Conservation (phyloP, 2,888 invertebrate species). For the Allygus modestus region DNA sequence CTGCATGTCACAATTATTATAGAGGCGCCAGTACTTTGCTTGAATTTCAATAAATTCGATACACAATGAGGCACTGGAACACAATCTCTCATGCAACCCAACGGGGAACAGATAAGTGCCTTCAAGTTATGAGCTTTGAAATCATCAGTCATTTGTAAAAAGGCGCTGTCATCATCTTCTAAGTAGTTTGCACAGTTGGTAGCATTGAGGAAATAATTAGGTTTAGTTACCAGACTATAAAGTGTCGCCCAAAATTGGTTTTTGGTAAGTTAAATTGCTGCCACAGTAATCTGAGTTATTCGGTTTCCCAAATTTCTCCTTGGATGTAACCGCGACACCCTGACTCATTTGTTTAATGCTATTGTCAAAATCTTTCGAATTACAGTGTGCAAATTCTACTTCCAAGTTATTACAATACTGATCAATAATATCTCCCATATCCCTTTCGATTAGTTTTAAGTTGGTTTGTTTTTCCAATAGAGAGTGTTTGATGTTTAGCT, state of each 20-base stretch:
- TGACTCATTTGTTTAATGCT: not conserved
- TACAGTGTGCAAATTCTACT: not conserved
- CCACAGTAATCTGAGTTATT: not conserved
- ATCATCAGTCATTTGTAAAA: not conserved
- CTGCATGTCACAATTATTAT: not conserved
- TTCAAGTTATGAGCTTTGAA: not conserved
- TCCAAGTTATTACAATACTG: not conserved
- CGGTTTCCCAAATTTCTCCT: not conserved
- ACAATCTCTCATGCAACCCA: not conserved
- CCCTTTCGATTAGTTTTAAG: not conserved
- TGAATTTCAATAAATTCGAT: not conserved
- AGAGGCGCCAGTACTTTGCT: not conserved
- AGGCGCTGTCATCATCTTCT: not conserved
- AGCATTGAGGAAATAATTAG: slow-evolving; percentile 22
- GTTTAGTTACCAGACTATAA: slow-evolving; percentile 22
- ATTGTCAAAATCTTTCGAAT: not conserved
- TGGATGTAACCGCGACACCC: not conserved
- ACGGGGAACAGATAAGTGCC: not conserved
- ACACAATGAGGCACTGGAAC: not conserved
- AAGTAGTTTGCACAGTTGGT: not conserved
- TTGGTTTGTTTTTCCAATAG: not conserved
- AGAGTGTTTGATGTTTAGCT: not conserved
- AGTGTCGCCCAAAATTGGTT: not conserved
- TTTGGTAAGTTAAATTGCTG: not conserved
- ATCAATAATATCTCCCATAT: not conserved